Conservation (phyloP, 2,113 vertebrate species). For the Typhlomys cinereus region DNA sequence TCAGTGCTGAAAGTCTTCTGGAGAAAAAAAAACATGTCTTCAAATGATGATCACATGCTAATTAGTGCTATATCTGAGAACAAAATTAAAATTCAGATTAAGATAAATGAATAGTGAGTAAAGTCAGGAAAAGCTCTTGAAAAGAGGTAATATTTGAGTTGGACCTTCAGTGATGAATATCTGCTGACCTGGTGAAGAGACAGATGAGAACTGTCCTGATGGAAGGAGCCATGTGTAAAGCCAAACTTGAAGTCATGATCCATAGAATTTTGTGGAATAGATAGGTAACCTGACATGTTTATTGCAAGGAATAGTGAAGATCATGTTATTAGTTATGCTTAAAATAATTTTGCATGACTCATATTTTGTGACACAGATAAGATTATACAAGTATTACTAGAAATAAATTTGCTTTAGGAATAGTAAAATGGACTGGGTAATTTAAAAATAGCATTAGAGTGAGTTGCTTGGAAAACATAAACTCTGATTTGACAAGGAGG, state of each 20-base stretch:
- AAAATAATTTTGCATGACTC: background rate
- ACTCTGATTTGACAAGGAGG: background rate
- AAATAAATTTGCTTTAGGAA: conserved; percentile 5
- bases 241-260: background rate
- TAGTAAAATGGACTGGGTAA: background rate
- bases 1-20: background rate
- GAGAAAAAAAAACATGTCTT: background rate
- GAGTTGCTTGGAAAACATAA: background rate
- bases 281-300: background rate
- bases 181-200: background rate
- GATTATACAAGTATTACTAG: background rate
- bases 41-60: background rate
- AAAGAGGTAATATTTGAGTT: background rate
- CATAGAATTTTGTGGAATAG: background rate
- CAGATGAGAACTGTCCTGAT: too few species aligned
- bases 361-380: background rate
- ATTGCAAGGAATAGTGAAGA: background rate
- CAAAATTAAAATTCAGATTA: conserved; percentile 31
- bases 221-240: background rate
- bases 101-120: background rate
- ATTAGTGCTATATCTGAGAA: background rate
- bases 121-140: background rate
- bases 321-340: background rate
- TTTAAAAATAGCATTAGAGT: background rate
- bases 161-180: background rate